phyloP scores from a whole-genome alignment of 2,113 vertebrate genomes.

The Barnardius zonarius region DNA sequence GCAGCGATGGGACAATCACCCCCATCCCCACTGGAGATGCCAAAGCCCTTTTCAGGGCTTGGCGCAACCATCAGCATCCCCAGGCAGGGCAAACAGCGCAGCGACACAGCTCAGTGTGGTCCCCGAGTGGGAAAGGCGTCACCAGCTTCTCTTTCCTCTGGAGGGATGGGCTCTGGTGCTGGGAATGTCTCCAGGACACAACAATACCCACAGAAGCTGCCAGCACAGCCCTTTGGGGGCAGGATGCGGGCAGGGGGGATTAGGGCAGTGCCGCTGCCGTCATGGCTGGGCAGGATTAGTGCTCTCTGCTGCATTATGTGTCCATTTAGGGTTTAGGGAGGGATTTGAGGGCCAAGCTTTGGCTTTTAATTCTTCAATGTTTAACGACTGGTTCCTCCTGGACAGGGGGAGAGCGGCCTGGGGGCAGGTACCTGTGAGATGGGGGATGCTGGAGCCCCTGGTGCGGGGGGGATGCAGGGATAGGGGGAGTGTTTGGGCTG shows the following conservation, averaged over 20 bases:
- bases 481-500: accelerated
- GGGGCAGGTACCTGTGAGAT: accelerated
- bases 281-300: conserved; percentile 57
- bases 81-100: accelerated
- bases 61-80: accelerated
- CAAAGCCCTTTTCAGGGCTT: accelerated
- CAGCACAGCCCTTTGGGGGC: neutral
- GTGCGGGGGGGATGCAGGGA: accelerated
- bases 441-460: neutral
- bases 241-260: neutral
- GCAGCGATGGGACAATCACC: accelerated
- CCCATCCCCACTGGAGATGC: accelerated
- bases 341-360: conserved; percentile 59
- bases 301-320: conserved; percentile 51
- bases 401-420: accelerated
- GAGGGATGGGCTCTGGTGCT: neutral
- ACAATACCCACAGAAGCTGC: neutral
- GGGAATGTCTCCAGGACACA: neutral
- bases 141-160: neutral
- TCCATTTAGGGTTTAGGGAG: conserved; percentile 70
- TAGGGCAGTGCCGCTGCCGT: conserved; percentile 7
- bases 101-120: neutral
- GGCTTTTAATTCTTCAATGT: conserved; percentile 50
- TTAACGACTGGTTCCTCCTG: conserved; percentile 34
- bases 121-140: neutral